Conservation (phyloP, 1,140 invertebrate species). For the Reticulitermes speratus region DNA sequence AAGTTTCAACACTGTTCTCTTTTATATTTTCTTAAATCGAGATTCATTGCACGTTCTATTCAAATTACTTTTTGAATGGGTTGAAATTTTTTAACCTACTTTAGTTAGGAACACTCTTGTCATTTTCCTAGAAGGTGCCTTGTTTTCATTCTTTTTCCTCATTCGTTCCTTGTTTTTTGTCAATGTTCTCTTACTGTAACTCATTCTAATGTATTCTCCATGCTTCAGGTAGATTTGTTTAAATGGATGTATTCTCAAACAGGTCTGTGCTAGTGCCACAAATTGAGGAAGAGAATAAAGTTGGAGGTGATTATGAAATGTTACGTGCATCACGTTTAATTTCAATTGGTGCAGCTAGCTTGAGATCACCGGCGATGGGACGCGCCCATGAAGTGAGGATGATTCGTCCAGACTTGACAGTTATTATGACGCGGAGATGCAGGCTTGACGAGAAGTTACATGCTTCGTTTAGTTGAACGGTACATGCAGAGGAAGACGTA, state of each 20-base stretch:
- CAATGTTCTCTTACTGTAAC: background rate
- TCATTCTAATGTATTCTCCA: background rate
- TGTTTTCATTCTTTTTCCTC: background rate
- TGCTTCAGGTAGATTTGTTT: background rate
- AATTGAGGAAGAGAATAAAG: background rate
- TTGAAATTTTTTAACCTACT: conserved; percentile 21
- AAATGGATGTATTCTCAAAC: background rate
- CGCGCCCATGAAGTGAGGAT: background rate
- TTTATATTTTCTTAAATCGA: background rate
- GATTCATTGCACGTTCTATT: conserved; percentile 26
- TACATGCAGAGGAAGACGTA: too few species aligned
- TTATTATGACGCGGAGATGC: background rate
- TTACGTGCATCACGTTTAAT: background rate
- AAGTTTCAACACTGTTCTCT: background rate
- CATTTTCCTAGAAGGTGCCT: background rate
- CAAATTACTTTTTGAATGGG: conserved; percentile 29
- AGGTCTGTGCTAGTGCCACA: background rate
- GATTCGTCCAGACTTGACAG: background rate
- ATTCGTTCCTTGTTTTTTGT: background rate
- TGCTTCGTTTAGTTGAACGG: too few species aligned
- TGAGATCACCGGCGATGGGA: background rate
- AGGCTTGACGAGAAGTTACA: background rate
- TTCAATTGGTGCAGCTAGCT: background rate
- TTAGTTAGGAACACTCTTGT: background rate
- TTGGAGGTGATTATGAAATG: background rate